A percentile compares a stretch with the other conserved stretches of the same genome.
These are phyloP conservation scores for Holocentrus rufus DNA, from an alignment of 2,797 vertebrate genomes.

Conservation along the genomic window DNA sequence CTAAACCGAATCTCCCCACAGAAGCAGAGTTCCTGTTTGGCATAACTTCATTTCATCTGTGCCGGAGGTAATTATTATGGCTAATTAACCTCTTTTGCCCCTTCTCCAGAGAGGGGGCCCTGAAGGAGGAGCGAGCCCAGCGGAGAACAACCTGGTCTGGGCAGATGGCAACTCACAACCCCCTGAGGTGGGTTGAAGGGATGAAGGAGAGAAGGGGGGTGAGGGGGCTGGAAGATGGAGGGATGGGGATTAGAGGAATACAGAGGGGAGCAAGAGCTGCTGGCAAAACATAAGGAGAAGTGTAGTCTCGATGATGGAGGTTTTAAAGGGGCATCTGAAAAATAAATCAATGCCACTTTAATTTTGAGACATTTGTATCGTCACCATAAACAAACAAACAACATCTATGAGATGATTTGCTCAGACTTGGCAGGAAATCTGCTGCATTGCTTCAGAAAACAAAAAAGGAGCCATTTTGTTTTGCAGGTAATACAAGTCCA, in stretches of 20 bases:
- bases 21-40: conserved; percentile 2
- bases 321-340: neutral
- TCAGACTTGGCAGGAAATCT: too few species aligned
- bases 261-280: neutral
- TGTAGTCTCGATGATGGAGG: neutral
- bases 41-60: conserved; percentile 35
- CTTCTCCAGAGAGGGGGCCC: conserved; percentile 39
- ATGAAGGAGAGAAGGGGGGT: neutral
- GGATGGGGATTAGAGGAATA: neutral
- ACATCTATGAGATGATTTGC: too few species aligned
- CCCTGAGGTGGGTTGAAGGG: conserved; percentile 20
- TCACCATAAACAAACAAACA: too few species aligned
- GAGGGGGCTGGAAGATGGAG: neutral
- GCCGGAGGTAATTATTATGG: conserved; percentile 53
- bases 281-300: neutral
- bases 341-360: neutral
- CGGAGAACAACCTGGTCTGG: conserved; percentile 54
- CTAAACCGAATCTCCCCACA: conserved; percentile 16
- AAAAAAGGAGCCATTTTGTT: too few species aligned
- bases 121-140: conserved; percentile 46
- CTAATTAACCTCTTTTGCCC: conserved; percentile 69
- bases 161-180: conserved; percentile 55
- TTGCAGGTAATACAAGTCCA: too few species aligned
- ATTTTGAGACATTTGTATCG: neutral
- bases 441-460: too few species aligned